phyloP scores from a whole-genome alignment of 2,797 vertebrate genomes.

The Sebastiscus tertius region DNA sequence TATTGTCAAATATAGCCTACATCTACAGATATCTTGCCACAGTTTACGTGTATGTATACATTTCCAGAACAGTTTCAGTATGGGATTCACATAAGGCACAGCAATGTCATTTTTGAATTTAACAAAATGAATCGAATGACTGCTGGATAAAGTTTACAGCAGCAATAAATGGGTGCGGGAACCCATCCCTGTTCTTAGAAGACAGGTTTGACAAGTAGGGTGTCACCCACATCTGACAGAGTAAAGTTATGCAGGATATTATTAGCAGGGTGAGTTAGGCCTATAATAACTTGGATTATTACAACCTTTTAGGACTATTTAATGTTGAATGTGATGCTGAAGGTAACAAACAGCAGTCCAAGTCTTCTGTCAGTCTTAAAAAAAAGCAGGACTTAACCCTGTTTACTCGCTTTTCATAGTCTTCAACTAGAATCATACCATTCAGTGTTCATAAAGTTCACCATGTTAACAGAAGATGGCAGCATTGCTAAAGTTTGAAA shows the following conservation, averaged over 20 bases:
- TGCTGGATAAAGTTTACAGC: not conserved
- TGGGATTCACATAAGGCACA: not conserved
- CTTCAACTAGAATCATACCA: not conserved
- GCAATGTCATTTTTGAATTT: not conserved
- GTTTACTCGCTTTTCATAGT: too few relatives aligned
- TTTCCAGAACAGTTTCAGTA: not conserved
- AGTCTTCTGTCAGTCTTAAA: too few relatives aligned
- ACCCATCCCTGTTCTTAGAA: not conserved
- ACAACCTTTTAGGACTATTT: too few relatives aligned
- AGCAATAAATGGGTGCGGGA: not conserved
- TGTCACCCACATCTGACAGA: not conserved
- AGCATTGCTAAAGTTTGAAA: slow-evolving; percentile 14
- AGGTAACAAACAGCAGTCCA: too few relatives aligned
- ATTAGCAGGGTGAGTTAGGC: too few relatives aligned
- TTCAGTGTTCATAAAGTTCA: not conserved
- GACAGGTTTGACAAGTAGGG: slow-evolving; percentile 14
- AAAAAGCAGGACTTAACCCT: too few relatives aligned
- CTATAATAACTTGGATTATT: too few relatives aligned
- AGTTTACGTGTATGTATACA: too few relatives aligned
- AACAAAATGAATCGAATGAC: too few relatives aligned
- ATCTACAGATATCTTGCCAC: too few relatives aligned
- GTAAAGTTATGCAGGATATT: not conserved
- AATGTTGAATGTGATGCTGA: too few relatives aligned
- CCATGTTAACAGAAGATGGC: slow-evolving; percentile 47
- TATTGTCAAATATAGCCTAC: not conserved